phyloP scores from a whole-genome alignment of 1,140 invertebrate genomes.

The Subanguina moxae region DNA sequence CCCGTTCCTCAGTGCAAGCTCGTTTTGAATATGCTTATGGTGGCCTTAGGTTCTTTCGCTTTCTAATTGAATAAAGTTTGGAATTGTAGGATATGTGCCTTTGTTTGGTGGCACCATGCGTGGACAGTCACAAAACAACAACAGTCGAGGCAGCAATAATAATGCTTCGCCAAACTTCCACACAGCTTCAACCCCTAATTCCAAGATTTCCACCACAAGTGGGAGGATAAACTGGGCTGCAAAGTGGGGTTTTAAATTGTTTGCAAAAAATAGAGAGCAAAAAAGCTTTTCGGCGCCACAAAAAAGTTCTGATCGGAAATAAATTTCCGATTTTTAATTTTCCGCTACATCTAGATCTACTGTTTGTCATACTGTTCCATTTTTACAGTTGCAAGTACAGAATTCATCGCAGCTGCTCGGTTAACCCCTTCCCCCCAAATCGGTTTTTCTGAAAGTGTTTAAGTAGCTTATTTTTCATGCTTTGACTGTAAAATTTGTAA shows the following conservation, averaged over 20 bases:
- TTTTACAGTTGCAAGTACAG: too few relatives aligned
- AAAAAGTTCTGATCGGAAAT: too few relatives aligned
- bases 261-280: too few relatives aligned
- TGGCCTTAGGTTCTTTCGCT: slow-evolving; percentile 4
- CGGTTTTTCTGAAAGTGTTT: too few relatives aligned
- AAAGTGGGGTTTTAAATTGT: slow-evolving; percentile 31
- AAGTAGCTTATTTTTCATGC: too few relatives aligned
- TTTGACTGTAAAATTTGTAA: too few relatives aligned
- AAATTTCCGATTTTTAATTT: too few relatives aligned
- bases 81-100: slow-evolving; percentile 39
- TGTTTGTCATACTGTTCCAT: too few relatives aligned
- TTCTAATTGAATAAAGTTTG: not conserved
- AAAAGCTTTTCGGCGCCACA: too few relatives aligned
- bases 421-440: too few relatives aligned
- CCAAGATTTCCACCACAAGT: slow-evolving; percentile 40
- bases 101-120: slow-evolving; percentile 33
- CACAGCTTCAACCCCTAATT: slow-evolving; percentile 17
- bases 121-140: slow-evolving; percentile 21
- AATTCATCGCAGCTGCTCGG: too few relatives aligned
- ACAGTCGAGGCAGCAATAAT: not conserved
- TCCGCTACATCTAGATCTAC: too few relatives aligned
- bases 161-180: slow-evolving; percentile 5
- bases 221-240: slow-evolving; percentile 47
- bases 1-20: slow-evolving; percentile 52
- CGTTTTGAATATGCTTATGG: slow-evolving; percentile 59